Evolutionary conservation across 2,113 vertebrate genomes (phyloP), one percentile per base, ranked within the genome.

Genomic region (Anguilla rostrata): DNA sequence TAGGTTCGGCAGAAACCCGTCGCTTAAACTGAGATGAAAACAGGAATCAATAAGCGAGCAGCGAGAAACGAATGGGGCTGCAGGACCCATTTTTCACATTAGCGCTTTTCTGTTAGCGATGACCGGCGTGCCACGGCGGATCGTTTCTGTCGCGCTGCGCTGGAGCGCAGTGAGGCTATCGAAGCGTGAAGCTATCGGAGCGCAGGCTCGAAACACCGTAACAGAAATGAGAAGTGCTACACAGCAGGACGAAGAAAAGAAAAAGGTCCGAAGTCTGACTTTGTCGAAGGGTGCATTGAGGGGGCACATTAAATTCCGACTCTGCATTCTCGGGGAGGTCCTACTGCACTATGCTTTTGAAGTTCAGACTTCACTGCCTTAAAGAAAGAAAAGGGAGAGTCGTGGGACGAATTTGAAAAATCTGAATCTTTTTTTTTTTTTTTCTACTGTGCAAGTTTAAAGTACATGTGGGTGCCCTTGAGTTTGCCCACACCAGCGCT

Each of bases 71-170:
- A 80, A 80, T 41, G 5, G 78, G 18, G 39, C 78, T 41, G 18
- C 41, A 41, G 15, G 78, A 41, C 78, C 29, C 26, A 40, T 80
- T 80, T 80, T 80, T 40, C 78, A 80, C 78, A 80, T 80, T 80
- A 80, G 39, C 34, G n/a, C n/a, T 80, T 80, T 80, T 80, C 78
- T 80, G 41, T 40, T 80, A 80, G 39, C 5, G 39, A 18, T 0
- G 15, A 41, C 71, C 26, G n/a, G n/a, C 29, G 26, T 22, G 15
- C 15, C 4, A 41, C 7, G 78, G 78, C 39, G 9, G 41, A 39
- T 40, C 40, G 41, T 40, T 20, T 40, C 39, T 11, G 34, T 16
- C 16, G 15, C 78, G 16, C 14, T 7, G 9, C 39, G 20, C 12
- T 40, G 39, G 34, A 41, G 26, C 39, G 20, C n/a, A n/a, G n/a